phyloP scores from a whole-genome alignment of 53 echinoderm and acorn worm genomes.

The Hippasteria phrygiana region DNA sequence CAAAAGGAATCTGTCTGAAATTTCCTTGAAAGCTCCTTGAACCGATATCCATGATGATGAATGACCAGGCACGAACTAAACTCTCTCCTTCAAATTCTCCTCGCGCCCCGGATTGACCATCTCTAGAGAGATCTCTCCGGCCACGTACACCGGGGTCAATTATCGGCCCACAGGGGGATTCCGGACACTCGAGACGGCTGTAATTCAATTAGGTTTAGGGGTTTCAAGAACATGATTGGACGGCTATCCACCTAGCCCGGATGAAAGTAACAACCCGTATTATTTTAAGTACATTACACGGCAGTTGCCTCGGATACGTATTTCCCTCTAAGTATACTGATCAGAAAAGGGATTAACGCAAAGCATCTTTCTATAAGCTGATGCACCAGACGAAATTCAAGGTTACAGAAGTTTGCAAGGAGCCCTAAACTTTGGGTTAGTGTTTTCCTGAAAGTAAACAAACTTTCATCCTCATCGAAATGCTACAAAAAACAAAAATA shows the following conservation, averaged over 20 bases:
- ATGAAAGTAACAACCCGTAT: background rate
- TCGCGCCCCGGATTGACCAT: background rate
- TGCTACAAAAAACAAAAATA: too few species aligned
- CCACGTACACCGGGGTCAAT: background rate
- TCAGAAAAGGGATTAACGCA: too few species aligned
- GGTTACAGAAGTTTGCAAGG: too few species aligned
- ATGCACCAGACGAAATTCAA: too few species aligned
- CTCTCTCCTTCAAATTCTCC: background rate
- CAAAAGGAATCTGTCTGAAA: too few species aligned
- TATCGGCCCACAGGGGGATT: background rate
- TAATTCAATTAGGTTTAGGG: constrained; percentile 7
- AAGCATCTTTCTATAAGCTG: too few species aligned
- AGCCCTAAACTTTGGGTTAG: too few species aligned
- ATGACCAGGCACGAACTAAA: background rate
- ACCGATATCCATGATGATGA: background rate
- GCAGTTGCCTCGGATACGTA: background rate
- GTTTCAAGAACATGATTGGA: background rate
- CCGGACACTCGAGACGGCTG: constrained; percentile 9
- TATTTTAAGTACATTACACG: background rate
- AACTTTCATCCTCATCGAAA: too few species aligned
- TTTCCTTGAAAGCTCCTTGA: background rate
- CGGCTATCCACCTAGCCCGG: background rate
- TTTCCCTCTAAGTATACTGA: too few species aligned
- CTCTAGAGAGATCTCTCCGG: background rate
- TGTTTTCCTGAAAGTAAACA: too few species aligned